Evolutionary conservation across 2,888 invertebrate genomes (phyloP).

Genomic region (Latrodectus hesperus): DNA sequence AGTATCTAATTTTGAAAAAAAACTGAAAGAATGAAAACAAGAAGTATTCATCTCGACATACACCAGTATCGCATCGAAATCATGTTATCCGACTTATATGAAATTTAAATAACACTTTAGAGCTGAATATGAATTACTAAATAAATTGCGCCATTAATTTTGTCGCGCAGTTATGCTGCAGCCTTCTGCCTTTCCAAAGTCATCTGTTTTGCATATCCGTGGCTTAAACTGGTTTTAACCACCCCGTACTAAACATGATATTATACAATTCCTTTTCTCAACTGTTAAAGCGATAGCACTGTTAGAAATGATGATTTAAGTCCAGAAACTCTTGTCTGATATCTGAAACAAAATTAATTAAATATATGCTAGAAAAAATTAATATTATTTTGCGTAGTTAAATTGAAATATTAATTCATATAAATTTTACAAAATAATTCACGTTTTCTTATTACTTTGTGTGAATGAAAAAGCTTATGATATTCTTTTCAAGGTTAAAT

Average conservation of each 20-base stretch:
- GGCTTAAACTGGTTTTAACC: conserved; percentile 7
- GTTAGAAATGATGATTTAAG: conserved; percentile 16
- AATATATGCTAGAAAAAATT: too few relatives aligned
- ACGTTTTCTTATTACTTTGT: too few relatives aligned
- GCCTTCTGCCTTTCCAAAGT: conserved; percentile 8
- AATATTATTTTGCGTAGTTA: too few relatives aligned
- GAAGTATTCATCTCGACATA: too few relatives aligned
- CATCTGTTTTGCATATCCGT: conserved; percentile 28
- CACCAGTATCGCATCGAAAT: too few relatives aligned
- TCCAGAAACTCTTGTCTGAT: background rate
- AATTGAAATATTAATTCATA: too few relatives aligned
- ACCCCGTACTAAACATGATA: conserved; percentile 14
- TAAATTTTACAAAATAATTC: too few relatives aligned
- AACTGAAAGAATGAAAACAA: too few relatives aligned
- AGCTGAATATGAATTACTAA: conserved; percentile 31
- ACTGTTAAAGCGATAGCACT: background rate
- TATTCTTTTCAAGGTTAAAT: too few relatives aligned
- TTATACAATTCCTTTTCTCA: conserved; percentile 36
- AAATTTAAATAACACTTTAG: conserved; percentile 46
- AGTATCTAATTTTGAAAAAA: too few relatives aligned
- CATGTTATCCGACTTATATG: background rate
- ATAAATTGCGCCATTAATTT: conserved; percentile 47
- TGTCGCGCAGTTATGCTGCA: conserved; percentile 3
- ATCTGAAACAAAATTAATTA: too few relatives aligned
- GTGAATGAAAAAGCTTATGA: too few relatives aligned